Evolutionary conservation across 2,888 invertebrate species (phyloP).

Genomic region (Charanyca ferruginea): DNA sequence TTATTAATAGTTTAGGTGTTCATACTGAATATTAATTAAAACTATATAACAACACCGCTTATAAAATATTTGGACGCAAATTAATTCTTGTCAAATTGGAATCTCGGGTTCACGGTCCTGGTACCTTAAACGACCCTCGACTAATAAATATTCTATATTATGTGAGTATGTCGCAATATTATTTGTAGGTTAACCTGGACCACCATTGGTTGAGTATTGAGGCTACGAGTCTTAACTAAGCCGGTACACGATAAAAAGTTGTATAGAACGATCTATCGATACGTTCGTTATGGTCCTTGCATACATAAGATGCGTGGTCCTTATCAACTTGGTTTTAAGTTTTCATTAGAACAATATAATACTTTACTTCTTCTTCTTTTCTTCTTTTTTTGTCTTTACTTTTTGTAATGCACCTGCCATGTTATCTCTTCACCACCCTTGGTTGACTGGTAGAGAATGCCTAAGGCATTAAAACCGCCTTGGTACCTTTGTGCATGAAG

Average conservation of each 20-base stretch:
- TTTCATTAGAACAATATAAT: neutral
- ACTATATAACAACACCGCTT: too few species aligned
- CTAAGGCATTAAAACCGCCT: too few species aligned
- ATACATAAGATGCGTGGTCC: neutral
- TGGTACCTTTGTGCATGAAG: too few species aligned
- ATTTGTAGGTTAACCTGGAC: neutral
- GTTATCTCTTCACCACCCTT: too few species aligned
- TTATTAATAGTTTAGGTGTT: neutral
- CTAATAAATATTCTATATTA: neutral
- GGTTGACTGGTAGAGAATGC: too few species aligned
- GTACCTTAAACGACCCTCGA: neutral
- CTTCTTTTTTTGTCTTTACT: too few species aligned
- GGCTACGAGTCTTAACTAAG: neutral
- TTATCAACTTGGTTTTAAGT: neutral
- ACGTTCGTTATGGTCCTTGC: neutral
- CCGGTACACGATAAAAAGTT: conserved; percentile 1
- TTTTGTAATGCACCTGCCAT: too few species aligned
- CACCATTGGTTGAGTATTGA: neutral
- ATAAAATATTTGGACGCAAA: conserved; percentile 1
- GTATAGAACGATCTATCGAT: neutral
- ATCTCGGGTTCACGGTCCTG: neutral
- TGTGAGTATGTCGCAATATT: neutral
- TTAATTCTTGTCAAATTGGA: neutral
- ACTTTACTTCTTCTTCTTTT: too few species aligned
- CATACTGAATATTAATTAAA: conserved; percentile 9